These are phyloP conservation scores for Hyalella azteca DNA, from an alignment of 2,888 invertebrate genomes.

Conservation along the genomic window DNA sequence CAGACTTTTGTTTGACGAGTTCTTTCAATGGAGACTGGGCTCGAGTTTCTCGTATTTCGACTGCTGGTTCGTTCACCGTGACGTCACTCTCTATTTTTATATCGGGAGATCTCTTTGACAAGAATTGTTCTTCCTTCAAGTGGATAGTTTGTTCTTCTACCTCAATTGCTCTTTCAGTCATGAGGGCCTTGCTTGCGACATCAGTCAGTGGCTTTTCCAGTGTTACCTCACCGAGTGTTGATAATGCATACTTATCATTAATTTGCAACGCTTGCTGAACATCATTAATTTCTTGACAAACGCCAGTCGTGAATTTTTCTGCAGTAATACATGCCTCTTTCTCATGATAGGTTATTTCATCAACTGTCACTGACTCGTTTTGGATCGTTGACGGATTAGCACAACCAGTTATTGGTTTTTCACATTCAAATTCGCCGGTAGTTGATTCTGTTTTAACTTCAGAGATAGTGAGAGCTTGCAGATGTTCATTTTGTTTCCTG, in stretches of 20 bases:
- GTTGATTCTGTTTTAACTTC: constrained; percentile 43
- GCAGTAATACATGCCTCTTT: not conserved
- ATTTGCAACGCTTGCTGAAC: constrained; percentile 38
- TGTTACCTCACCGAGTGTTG: constrained; percentile 40
- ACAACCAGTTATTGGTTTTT: not conserved
- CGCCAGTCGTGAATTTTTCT: not conserved
- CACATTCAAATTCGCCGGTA: constrained; percentile 31
- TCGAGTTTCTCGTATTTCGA: constrained; percentile 48
- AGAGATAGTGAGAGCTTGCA: constrained; percentile 46
- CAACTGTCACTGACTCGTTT: constrained; percentile 25
- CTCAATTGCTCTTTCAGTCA: constrained; percentile 50
- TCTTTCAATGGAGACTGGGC: constrained; percentile 51
- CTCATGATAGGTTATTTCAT: not conserved
- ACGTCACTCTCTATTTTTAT: constrained; percentile 43
- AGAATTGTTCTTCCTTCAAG: constrained; percentile 48
- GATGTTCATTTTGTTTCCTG: constrained; percentile 8
- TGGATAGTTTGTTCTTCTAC: constrained; percentile 47
- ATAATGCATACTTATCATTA: constrained; percentile 47
- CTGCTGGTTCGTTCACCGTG: constrained; percentile 43
- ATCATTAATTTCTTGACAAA: not conserved
- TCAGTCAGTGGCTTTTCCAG: constrained; percentile 36
- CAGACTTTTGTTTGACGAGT: constrained; percentile 41
- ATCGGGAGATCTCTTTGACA: constrained; percentile 39
- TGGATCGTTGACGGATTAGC: not conserved
- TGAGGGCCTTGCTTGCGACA: constrained; percentile 43